Evolutionary conservation across 92 coral and sea anemone genomes (phyloP), one percentile per base, ranked within the genome.

Genomic region (Zoanthus gigantus): DNA sequence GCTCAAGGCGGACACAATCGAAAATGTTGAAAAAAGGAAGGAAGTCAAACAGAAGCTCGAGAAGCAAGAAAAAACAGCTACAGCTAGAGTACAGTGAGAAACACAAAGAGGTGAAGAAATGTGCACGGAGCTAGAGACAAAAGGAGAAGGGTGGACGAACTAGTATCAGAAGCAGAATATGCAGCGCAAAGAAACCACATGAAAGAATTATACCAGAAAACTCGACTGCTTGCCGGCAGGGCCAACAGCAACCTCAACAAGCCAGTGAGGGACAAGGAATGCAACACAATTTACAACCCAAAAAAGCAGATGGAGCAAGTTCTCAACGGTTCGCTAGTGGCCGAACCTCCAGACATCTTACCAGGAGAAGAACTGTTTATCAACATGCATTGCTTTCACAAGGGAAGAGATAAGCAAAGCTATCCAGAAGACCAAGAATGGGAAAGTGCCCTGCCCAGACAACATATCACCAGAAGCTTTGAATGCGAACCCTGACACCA

Each of bases 361-460:
- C 73, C 73, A 68, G 73, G 73, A 68, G 73, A 68, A 18, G 73
- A 68, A 68, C 73, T 68, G 73, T 32, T 18, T 42, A 69, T 69
- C 74, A 69, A 69, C 44, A 69, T 69, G 74, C 44, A 69, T 31
- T 44, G 23, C 44, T 69, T 28, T 69, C 42, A 69, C 14, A 2
- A 31, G 74, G 15, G 74, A 69, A 69, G 44, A 69, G 74, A 69
- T 69, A 69, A 65, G 13, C 30, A 16, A 65, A 65, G 71, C 71
- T 65, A 65, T 65, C 30, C 71, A 65, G 71, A 65, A 65, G 30
- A 65, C 71, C 71, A 65, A 65, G 30, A 65, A 65, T 65, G 53
- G 34, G 52, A 81, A 42, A 42, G 16, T 10, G 60, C 77, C 14
- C 46, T 32, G 37, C 29, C 58, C 60, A 42, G 77, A 82, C 58